phyloP scores from a whole-genome alignment of 2,113 vertebrate genomes.

The Stegostoma tigrinum region DNA sequence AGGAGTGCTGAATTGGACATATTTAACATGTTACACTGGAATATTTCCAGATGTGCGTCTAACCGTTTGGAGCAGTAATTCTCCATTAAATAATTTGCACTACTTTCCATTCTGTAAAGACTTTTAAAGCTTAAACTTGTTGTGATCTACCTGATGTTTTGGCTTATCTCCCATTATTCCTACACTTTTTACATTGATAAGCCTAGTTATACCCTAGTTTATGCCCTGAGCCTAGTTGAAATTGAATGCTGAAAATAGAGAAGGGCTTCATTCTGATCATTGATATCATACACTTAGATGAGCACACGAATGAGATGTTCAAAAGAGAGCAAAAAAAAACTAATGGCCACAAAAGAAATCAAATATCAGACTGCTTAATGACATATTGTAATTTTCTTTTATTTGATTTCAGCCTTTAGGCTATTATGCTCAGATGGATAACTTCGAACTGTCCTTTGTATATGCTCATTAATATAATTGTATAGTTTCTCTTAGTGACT shows the following conservation, averaged over 20 bases:
- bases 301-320: not conserved
- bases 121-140: not conserved
- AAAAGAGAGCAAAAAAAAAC: not conserved
- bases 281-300: not conserved
- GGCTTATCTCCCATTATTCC: not conserved
- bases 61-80: no score
- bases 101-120: not conserved
- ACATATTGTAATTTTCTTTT: slow-evolving; percentile 12
- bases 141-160: not conserved
- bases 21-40: not conserved
- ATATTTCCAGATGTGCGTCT: not conserved
- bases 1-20: not conserved
- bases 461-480: slow-evolving; percentile 21
- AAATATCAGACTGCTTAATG: not conserved
- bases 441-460: not conserved
- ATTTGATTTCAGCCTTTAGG: not conserved
- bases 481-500: not conserved
- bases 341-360: slow-evolving; percentile 4
- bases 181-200: not conserved
- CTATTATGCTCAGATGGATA: not conserved
- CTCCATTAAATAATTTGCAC: not conserved
- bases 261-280: not conserved
- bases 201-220: not conserved
- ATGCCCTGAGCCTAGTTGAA: not conserved
- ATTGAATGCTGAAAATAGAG: not conserved